Conservation (phyloP, 2,888 invertebrate species). For the Acleris laterana region DNA sequence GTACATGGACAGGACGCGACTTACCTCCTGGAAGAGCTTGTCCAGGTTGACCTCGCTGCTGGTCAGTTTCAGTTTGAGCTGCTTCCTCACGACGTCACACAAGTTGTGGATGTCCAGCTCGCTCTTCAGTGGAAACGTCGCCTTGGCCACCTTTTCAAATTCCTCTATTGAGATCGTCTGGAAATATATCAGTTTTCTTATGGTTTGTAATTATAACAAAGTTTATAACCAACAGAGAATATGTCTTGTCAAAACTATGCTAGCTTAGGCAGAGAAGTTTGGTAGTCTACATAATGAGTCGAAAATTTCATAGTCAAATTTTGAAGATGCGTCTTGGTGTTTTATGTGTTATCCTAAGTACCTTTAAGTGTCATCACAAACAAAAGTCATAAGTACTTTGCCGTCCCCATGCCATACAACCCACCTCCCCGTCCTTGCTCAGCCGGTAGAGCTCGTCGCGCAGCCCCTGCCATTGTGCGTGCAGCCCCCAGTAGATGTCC, state of each 20-base stretch:
- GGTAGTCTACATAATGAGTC: too few relatives aligned
- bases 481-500: slow-evolving; percentile 71
- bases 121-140: slow-evolving; percentile 74
- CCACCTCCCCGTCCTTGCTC: slow-evolving; percentile 61
- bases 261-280: neutral
- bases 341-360: too few relatives aligned
- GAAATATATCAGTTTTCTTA: slow-evolving; percentile 20
- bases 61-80: slow-evolving; percentile 73
- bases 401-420: too few relatives aligned
- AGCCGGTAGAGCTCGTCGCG: slow-evolving; percentile 58
- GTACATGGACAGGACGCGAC: neutral
- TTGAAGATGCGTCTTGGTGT: too few relatives aligned
- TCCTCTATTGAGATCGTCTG: slow-evolving; percentile 74
- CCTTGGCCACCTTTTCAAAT: slow-evolving; percentile 68
- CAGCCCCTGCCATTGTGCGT: slow-evolving; percentile 63
- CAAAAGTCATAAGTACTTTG: too few relatives aligned
- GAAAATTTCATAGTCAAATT: too few relatives aligned
- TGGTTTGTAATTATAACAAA: too few relatives aligned
- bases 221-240: neutral
- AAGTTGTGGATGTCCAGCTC: slow-evolving; percentile 79
- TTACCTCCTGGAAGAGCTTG: slow-evolving; percentile 75
- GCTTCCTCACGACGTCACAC: slow-evolving; percentile 69
- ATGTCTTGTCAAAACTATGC: neutral
- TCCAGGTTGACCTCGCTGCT: slow-evolving; percentile 67
- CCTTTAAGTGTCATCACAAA: too few relatives aligned